A percentile compares a stretch with the other conserved stretches of the same genome.
These are phyloP conservation scores for Adela reaumurella DNA, from an alignment of 2,888 invertebrate genomes.

Conservation along the genomic window DNA sequence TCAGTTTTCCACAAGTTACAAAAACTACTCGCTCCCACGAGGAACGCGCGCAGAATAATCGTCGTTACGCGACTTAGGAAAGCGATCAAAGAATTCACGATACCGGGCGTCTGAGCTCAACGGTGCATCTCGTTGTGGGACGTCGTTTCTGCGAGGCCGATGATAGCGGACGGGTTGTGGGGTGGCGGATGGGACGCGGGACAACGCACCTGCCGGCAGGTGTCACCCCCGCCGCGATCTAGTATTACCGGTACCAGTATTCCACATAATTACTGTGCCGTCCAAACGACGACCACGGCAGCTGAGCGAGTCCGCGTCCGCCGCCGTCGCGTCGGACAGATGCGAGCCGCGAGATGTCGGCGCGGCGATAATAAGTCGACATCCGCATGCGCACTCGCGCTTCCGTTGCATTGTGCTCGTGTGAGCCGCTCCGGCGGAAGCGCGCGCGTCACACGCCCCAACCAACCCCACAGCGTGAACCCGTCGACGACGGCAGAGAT, in stretches of 20 bases:
- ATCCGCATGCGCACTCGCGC: constrained; percentile 39
- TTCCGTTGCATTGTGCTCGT: constrained; percentile 24
- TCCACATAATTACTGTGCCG: neutral
- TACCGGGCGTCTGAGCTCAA: too few species aligned
- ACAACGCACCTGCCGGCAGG: constrained; percentile 48
- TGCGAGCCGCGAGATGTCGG: constrained; percentile 43
- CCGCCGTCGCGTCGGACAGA: constrained; percentile 47
- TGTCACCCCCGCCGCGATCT: constrained; percentile 11
- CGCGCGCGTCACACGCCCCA: too few species aligned
- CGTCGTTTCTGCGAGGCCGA: too few species aligned
- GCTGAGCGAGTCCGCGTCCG: neutral
- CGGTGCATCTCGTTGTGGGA: too few species aligned
- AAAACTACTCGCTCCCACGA: constrained; percentile 48
- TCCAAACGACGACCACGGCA: neutral
- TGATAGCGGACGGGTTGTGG: too few species aligned
- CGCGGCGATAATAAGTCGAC: constrained; percentile 42
- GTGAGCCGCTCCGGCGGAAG: neutral
- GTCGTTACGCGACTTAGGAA: constrained; percentile 1
- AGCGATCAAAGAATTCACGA: too few species aligned
- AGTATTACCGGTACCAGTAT: neutral
- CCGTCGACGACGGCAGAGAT: too few species aligned
- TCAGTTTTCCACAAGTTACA: constrained; percentile 42
- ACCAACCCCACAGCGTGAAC: too few species aligned
- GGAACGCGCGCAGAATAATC: constrained; percentile 16
- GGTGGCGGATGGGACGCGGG: too few species aligned